Evolutionary conservation across 2,888 invertebrate genomes (phyloP).

Genomic region (Ophraella communa): DNA sequence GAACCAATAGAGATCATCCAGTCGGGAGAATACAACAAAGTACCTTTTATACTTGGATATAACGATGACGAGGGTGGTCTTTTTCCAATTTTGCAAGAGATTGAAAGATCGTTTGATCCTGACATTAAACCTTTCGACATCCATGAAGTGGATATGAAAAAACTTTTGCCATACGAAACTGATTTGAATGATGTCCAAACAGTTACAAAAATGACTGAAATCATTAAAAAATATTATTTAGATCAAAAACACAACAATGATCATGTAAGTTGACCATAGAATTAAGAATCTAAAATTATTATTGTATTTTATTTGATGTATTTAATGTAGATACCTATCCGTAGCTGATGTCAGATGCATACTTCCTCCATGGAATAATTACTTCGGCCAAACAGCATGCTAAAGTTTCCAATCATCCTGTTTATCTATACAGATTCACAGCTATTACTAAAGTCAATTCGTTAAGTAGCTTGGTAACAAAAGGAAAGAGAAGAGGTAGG

Average conservation of each 20-base stretch:
- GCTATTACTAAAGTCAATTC: constrained; percentile 20
- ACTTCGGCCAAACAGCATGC: constrained; percentile 15
- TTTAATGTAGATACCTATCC: background rate
- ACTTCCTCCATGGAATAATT: constrained; percentile 17
- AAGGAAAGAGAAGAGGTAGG: background rate
- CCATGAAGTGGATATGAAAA: background rate
- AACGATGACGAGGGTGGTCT: constrained; percentile 47
- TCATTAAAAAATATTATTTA: background rate
- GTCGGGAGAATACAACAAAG: constrained; percentile 50
- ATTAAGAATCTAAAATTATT: background rate
- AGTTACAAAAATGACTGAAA: background rate
- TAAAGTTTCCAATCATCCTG: constrained; percentile 20
- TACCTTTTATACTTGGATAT: constrained; percentile 55
- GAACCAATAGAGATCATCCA: constrained; percentile 47
- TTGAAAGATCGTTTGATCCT: background rate
- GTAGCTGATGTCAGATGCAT: constrained; percentile 17
- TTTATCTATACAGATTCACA: constrained; percentile 27
- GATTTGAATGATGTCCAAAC: background rate
- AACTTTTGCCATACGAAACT: background rate
- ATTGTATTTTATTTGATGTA: background rate
- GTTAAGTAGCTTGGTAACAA: constrained; percentile 8
- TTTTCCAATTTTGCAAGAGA: background rate
- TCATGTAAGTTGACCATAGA: too few species aligned
- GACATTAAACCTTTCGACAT: background rate
- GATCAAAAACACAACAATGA: background rate